Conservation (phyloP, 2,113 vertebrate genomes). For the Tachysurus fulvidraco region DNA sequence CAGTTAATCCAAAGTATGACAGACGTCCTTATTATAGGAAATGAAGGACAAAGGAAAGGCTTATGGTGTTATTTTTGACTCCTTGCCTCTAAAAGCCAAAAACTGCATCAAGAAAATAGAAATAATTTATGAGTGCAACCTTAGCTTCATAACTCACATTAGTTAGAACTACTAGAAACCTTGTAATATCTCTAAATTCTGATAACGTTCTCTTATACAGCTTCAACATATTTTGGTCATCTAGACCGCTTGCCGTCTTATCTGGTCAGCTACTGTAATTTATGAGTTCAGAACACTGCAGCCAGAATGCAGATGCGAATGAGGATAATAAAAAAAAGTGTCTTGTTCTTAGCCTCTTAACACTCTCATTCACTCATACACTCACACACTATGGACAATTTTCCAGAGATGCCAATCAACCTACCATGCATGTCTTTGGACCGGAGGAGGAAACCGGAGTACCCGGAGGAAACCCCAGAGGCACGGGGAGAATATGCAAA, state of each 20-base stretch:
- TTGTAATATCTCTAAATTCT: not conserved
- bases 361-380: no score
- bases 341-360: not conserved
- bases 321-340: no score
- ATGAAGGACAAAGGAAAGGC: not conserved
- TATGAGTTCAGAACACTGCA: not conserved
- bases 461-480: no score
- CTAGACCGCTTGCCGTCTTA: not conserved
- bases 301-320: not conserved
- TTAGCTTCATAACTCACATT: not conserved
- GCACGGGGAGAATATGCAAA: no score
- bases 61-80: not conserved
- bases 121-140: not conserved
- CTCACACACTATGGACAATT: no score
- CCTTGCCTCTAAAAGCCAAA: not conserved
- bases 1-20: not conserved
- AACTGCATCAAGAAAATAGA: not conserved
- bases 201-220: not conserved
- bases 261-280: not conserved
- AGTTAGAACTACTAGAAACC: no score
- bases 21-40: not conserved
- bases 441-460: no score
- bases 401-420: no score
- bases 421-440: no score
- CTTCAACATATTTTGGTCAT: not conserved